A percentile compares a stretch with the other conserved stretches of the same genome.
Evolutionary conservation across 1,140 invertebrate genomes (phyloP).

Genomic region (Meloidogyne hapla): DNA sequence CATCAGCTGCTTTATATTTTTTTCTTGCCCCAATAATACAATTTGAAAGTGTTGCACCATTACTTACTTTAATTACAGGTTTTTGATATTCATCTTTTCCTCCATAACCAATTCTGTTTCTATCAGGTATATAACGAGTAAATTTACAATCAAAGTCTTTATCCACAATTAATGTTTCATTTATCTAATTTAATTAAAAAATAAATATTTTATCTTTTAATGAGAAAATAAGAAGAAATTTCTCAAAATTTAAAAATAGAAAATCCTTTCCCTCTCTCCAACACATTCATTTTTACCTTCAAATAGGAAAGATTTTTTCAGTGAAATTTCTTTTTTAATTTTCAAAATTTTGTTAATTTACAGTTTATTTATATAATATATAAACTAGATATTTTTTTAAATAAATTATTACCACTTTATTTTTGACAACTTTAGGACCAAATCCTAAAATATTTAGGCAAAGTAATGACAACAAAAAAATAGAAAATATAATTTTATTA

Average conservation of each 20-base stretch:
- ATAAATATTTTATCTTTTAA: no score
- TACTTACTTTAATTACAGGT: slow-evolving; percentile 20
- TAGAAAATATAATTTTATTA: neutral
- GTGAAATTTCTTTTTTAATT: no score
- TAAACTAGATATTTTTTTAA: neutral
- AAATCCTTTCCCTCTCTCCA: no score
- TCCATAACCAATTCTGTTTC: slow-evolving; percentile 18
- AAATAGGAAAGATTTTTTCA: no score
- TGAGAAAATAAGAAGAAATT: no score
- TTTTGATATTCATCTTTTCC: slow-evolving; percentile 26
- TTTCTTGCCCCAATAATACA: slow-evolving; percentile 23
- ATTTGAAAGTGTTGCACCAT: slow-evolving; percentile 27
- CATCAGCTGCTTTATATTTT: slow-evolving; percentile 14
- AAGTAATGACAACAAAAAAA: neutral
- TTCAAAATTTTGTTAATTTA: no score
- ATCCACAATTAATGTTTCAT: neutral
- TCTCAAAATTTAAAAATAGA: no score
- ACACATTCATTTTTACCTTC: no score
- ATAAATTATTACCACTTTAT: neutral
- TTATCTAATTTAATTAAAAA: neutral
- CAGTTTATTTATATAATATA: no score
- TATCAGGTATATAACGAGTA: slow-evolving; percentile 17
- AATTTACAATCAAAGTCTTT: slow-evolving; percentile 13
- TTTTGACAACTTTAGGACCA: neutral
- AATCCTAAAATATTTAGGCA: neutral